A percentile compares a stretch with the other conserved stretches of the same genome.
These are phyloP conservation scores for Coelinius sp. DNA, from an alignment of 2,888 invertebrate genomes.

Conservation along the genomic window DNA sequence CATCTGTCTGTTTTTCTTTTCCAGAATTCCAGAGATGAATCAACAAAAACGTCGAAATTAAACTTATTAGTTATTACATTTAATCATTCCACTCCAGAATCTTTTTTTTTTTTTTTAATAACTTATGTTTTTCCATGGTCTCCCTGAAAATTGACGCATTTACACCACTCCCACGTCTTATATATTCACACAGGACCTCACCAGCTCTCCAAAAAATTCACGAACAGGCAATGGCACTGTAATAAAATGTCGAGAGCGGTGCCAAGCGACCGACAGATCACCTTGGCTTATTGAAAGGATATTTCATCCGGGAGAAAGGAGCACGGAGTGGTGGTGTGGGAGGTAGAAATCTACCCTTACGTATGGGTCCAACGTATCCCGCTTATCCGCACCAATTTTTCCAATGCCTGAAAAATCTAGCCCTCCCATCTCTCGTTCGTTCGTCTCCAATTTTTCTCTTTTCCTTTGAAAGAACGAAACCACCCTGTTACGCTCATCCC, in stretches of 20 bases:
- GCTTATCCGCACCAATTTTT: slow-evolving; percentile 35
- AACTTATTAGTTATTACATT: no score
- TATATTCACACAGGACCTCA: slow-evolving; percentile 47
- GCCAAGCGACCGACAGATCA: slow-evolving; percentile 68
- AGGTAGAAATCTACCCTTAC: slow-evolving; percentile 11
- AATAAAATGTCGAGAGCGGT: slow-evolving; percentile 68
- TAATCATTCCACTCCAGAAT: no score
- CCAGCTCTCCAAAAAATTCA: slow-evolving; percentile 48
- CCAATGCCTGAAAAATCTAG: slow-evolving; percentile 15
- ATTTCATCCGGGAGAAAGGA: slow-evolving; percentile 62
- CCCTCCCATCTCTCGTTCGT: background rate
- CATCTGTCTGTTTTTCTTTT: no score
- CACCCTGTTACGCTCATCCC: slow-evolving; percentile 10
- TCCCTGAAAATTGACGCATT: background rate
- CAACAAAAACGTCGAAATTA: no score
- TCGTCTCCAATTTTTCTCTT: slow-evolving; percentile 5
- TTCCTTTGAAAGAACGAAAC: background rate
- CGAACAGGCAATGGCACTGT: slow-evolving; percentile 54
- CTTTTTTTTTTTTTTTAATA: no score
- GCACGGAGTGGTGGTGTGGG: background rate
- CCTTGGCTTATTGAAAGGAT: slow-evolving; percentile 69
- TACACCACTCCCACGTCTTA: background rate
- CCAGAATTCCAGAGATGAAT: no score
- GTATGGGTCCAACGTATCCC: slow-evolving; percentile 26
- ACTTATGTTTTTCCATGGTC: no score